Conservation (phyloP, 2,797 vertebrate genomes). For the Ispidina picta region DNA sequence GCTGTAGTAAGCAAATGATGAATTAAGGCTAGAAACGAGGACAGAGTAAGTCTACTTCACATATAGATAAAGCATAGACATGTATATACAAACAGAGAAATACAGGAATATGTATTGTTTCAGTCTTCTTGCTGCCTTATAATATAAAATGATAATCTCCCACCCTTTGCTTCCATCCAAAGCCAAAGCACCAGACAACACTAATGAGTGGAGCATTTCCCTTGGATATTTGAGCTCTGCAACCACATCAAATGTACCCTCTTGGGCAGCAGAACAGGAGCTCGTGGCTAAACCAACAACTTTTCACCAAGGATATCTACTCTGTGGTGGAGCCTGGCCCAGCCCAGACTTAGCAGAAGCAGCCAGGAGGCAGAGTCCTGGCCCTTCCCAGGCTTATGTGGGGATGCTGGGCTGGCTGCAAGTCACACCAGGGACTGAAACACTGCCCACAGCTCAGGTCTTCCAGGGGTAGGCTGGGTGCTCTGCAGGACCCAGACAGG, state of each 20-base stretch:
- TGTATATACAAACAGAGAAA: not conserved
- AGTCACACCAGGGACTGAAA: no score
- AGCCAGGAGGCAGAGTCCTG: not conserved
- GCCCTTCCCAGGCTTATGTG: not conserved
- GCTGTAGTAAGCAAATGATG: not conserved
- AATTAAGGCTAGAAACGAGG: not conserved
- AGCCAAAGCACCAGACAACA: not conserved
- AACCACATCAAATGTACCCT: rapidly evolving
- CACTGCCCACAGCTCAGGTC: not conserved
- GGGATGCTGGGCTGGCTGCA: not conserved
- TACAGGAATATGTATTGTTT: not conserved
- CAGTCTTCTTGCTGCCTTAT: not conserved
- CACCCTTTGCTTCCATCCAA: not conserved
- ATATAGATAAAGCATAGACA: rapidly evolving
- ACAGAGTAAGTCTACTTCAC: not conserved
- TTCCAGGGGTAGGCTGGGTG: not conserved
- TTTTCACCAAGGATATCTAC: not conserved
- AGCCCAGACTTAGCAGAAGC: not conserved
- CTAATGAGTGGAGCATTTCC: not conserved
- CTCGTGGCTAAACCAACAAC: not conserved
- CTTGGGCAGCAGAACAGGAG: rapidly evolving
- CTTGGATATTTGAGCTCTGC: not conserved
- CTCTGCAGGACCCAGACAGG: not conserved
- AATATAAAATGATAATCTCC: not conserved
- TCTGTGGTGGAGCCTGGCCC: not conserved